Evolutionary conservation across 2,797 vertebrate species (phyloP).

Genomic region (Oophaga sylvatica): DNA sequence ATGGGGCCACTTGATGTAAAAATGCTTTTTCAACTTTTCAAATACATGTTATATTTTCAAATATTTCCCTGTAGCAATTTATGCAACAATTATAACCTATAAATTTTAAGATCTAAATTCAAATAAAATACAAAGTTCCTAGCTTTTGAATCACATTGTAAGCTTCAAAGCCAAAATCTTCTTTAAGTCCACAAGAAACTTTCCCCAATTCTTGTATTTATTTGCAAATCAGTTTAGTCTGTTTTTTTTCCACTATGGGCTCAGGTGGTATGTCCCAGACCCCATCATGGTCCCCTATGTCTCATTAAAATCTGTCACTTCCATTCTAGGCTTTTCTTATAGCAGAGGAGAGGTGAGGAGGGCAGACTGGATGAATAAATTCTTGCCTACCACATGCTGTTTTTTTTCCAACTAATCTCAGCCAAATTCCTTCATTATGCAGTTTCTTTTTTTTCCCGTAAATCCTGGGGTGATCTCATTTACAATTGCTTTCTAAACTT

Average conservation of each 20-base stretch:
- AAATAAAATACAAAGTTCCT: background rate
- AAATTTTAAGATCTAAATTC: too few species aligned
- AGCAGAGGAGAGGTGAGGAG: background rate
- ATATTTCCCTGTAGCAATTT: too few species aligned
- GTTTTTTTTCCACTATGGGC: background rate
- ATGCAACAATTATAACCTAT: too few species aligned
- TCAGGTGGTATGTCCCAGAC: background rate
- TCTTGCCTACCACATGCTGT: background rate
- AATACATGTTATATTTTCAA: too few species aligned
- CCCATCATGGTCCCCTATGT: background rate
- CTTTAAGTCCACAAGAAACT: background rate
- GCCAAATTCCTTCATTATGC: background rate
- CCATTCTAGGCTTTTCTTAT: background rate
- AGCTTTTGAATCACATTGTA: background rate
- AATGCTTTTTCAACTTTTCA: too few species aligned
- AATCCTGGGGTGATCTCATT: background rate
- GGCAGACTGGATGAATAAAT: background rate
- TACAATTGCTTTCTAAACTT: background rate
- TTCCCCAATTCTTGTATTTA: background rate
- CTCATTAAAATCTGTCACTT: constrained; percentile 5
- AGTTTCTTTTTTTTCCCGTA: background rate
- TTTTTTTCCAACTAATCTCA: background rate
- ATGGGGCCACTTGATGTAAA: background rate
- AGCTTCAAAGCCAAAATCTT: background rate
- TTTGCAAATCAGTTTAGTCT: background rate